A percentile compares a stretch with the other conserved stretches of the same genome.
Evolutionary conservation across 2,888 invertebrate genomes (phyloP).

Genomic region (Drosophila ezoana): DNA sequence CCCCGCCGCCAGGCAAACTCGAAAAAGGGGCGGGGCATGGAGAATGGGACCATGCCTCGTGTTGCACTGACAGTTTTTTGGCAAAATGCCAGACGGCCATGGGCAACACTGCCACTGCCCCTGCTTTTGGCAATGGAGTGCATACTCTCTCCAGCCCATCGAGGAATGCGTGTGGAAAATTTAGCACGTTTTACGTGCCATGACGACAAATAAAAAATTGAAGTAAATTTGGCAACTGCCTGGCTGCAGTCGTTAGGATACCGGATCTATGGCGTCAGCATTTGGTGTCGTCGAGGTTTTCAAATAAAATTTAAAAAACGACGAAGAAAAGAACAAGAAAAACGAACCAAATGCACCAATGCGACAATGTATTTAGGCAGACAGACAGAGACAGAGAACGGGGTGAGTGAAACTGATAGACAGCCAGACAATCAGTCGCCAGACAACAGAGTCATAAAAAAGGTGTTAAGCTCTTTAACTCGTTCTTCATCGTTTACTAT

Average conservation of each 20-base stretch:
- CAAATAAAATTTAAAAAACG: conserved; percentile 34
- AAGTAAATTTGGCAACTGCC: conserved; percentile 78
- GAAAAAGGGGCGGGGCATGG: conserved; percentile 14
- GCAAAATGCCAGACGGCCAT: conserved; percentile 65
- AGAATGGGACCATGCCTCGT: conserved; percentile 57
- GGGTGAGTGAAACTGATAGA: conserved; percentile 30
- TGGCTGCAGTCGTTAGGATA: conserved; percentile 64
- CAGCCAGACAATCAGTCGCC: conserved; percentile 50
- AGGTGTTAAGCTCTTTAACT: conserved; percentile 32
- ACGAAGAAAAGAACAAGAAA: conserved; percentile 3
- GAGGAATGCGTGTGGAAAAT: conserved; percentile 80
- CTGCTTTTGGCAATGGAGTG: conserved; percentile 44
- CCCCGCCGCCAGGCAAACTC: conserved; percentile 39
- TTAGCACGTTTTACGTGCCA: conserved; percentile 78
- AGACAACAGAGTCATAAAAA: conserved; percentile 34
- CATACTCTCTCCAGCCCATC: conserved; percentile 24
- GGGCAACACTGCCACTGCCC: conserved; percentile 39
- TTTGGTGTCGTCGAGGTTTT: conserved; percentile 54
- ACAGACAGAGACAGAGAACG: conserved; percentile 28
- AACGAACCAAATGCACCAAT: conserved; percentile 61
- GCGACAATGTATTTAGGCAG: conserved; percentile 66
- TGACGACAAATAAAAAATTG: conserved; percentile 74
- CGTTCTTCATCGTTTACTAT: conserved; percentile 4
- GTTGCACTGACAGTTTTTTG: conserved; percentile 79
- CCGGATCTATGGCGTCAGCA: conserved; percentile 63